A percentile compares a stretch with the other conserved stretches of the same genome.
Conservation (phyloP, 2,888 invertebrate genomes). For the Pseudoips prasinana region DNA sequence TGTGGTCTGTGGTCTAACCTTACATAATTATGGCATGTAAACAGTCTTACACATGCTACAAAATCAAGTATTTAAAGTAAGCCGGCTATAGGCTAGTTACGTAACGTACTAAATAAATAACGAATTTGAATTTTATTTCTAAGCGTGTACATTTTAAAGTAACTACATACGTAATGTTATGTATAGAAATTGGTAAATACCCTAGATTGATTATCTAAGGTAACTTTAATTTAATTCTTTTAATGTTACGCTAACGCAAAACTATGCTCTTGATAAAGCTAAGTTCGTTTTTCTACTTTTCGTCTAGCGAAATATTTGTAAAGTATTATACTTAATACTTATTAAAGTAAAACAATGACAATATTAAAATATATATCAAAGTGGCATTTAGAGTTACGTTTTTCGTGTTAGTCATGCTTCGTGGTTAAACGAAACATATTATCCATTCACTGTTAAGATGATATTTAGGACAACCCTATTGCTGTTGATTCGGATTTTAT, state of each 20-base stretch:
- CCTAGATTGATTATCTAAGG: conserved; percentile 44
- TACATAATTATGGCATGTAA: too few species aligned
- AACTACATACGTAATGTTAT: conserved; percentile 44
- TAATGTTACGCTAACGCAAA: conserved; percentile 44
- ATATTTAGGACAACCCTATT: conserved; percentile 47
- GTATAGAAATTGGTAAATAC: conserved; percentile 42
- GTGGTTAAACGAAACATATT: conserved; percentile 58
- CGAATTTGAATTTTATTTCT: conserved; percentile 55
- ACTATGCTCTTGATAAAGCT: conserved; percentile 41
- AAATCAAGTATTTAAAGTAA: conserved; percentile 25
- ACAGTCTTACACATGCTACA: conserved; percentile 29
- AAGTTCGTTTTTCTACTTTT: conserved; percentile 57
- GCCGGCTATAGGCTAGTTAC: conserved; percentile 38
- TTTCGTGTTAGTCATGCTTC: conserved; percentile 70
- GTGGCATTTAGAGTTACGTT: conserved; percentile 70
- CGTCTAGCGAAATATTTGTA: conserved; percentile 67
- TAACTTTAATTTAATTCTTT: conserved; percentile 39
- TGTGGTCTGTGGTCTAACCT: too few species aligned
- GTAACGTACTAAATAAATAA: conserved; percentile 45
- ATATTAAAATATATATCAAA: conserved; percentile 77
- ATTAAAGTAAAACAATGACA: conserved; percentile 76
- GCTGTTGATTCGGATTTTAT: conserved; percentile 45
- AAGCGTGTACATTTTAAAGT: conserved; percentile 51
- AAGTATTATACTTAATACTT: conserved; percentile 62
- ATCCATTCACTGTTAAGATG: conserved; percentile 41